These are phyloP conservation scores for Meghimatium bilineatum DNA, from an alignment of 2,888 invertebrate species.

Conservation along the genomic window DNA sequence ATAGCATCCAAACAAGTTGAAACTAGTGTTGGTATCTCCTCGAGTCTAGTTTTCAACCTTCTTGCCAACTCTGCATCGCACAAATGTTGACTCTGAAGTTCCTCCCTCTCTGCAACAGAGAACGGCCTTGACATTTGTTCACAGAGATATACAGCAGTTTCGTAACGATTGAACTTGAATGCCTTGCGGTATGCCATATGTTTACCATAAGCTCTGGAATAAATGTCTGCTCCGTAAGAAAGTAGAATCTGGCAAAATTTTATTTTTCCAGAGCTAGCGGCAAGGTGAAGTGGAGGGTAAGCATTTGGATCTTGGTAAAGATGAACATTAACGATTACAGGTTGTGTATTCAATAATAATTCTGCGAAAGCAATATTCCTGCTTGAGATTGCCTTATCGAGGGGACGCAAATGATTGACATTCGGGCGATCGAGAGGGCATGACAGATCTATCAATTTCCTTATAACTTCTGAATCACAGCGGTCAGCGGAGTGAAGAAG, in stretches of 20 bases:
- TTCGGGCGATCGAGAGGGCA: slow-evolving; percentile 34
- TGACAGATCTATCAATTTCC: slow-evolving; percentile 9
- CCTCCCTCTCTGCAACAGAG: slow-evolving; percentile 20
- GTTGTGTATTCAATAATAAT: slow-evolving; percentile 12
- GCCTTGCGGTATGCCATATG: slow-evolving; percentile 40
- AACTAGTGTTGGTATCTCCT: slow-evolving; percentile 34
- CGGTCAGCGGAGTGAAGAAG: slow-evolving; percentile 39
- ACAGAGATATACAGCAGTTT: slow-evolving; percentile 29
- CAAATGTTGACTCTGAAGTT: not conserved
- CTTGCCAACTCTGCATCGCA: not conserved
- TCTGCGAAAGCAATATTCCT: slow-evolving; percentile 33
- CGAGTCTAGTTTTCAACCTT: slow-evolving; percentile 10
- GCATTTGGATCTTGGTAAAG: slow-evolving; percentile 40
- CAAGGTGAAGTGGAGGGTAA: slow-evolving; percentile 39
- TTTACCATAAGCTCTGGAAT: slow-evolving; percentile 39
- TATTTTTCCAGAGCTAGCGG: slow-evolving; percentile 38
- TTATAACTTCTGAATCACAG: slow-evolving; percentile 26
- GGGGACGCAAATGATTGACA: slow-evolving; percentile 38
- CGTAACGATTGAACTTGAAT: slow-evolving; percentile 34
- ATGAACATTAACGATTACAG: slow-evolving; percentile 40
- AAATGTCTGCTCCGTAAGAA: slow-evolving; percentile 42
- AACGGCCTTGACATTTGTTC: slow-evolving; percentile 44
- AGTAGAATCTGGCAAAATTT: slow-evolving; percentile 29
- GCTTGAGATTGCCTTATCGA: slow-evolving; percentile 41
- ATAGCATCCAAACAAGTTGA: slow-evolving; percentile 30